A percentile compares a stretch with the other conserved stretches of the same genome.
Evolutionary conservation across 2,113 vertebrate species (phyloP).

Genomic region (Scolopax mira): DNA sequence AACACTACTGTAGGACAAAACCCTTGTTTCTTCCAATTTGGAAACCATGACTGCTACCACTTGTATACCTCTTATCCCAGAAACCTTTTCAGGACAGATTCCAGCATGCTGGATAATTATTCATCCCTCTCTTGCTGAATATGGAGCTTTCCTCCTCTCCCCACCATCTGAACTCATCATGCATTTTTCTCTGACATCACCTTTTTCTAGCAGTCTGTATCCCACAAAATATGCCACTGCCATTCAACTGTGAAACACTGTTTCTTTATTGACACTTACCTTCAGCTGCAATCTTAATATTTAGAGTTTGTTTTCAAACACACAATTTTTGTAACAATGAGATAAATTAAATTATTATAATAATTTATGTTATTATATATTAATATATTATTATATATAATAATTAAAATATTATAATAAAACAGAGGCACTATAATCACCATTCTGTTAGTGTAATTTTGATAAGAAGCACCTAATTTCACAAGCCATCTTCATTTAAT

Average conservation of each 20-base stretch:
- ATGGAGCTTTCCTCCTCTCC: not conserved
- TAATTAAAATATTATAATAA: too few relatives aligned
- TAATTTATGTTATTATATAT: too few relatives aligned
- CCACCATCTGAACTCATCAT: not conserved
- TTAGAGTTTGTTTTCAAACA: not conserved
- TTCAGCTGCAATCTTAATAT: not conserved
- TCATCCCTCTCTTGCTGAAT: not conserved
- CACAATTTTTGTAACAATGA: not conserved
- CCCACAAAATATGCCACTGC: not conserved
- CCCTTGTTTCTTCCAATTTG: not conserved
- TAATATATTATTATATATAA: too few relatives aligned
- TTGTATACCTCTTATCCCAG: not conserved
- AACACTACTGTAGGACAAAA: not conserved
- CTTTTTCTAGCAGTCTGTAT: not conserved
- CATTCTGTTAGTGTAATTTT: not conserved
- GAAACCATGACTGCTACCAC: not conserved
- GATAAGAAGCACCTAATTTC: not conserved
- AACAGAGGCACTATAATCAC: not conserved
- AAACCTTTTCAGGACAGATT: not conserved
- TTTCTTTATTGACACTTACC: not conserved
- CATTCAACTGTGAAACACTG: not conserved
- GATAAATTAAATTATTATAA: not conserved
- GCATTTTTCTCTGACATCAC: not conserved
- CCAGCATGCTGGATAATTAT: not conserved
- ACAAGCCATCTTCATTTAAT: not conserved